Percentiles rank a stretch among this genome's conserved stretches.
Conservation (phyloP, 2,113 vertebrate genomes). For the Paradisaea rubra region DNA sequence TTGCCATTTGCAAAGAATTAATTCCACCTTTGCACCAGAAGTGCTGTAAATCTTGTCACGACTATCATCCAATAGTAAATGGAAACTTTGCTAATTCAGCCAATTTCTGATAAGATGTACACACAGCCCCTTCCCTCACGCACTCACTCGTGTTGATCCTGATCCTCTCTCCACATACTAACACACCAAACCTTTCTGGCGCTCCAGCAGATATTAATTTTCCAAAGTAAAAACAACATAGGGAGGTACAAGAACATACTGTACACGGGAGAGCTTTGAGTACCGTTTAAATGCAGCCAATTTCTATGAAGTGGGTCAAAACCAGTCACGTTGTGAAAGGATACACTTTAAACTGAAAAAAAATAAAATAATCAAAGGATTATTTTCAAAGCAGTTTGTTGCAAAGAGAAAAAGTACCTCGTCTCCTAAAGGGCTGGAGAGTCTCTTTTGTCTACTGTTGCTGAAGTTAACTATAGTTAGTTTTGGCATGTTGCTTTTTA, state of each 20-base stretch:
- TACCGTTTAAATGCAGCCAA: slow-evolving; percentile 23
- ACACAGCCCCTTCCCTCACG: background rate
- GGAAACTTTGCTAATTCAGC: background rate
- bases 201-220: slow-evolving; percentile 35
- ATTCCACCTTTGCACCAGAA: background rate
- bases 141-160: background rate
- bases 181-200: slow-evolving; percentile 17
- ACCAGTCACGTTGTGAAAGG: slow-evolving; percentile 23
- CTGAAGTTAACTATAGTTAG: background rate
- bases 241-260: slow-evolving; percentile 46
- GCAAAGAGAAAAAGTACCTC: background rate
- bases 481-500: slow-evolving; percentile 30
- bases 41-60: background rate
- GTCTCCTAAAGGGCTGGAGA: background rate
- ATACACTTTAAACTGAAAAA: background rate
- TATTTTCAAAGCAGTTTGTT: slow-evolving; percentile 40
- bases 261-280: slow-evolving; percentile 38
- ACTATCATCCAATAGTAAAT: background rate
- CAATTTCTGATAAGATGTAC: background rate
- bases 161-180: background rate
- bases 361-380: background rate
- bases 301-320: slow-evolving; percentile 41
- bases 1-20: background rate
- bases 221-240: slow-evolving; percentile 37
- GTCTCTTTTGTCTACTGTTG: slow-evolving; percentile 43